Conservation (phyloP, 2,113 vertebrate species). For the Guaruba guarouba region DNA sequence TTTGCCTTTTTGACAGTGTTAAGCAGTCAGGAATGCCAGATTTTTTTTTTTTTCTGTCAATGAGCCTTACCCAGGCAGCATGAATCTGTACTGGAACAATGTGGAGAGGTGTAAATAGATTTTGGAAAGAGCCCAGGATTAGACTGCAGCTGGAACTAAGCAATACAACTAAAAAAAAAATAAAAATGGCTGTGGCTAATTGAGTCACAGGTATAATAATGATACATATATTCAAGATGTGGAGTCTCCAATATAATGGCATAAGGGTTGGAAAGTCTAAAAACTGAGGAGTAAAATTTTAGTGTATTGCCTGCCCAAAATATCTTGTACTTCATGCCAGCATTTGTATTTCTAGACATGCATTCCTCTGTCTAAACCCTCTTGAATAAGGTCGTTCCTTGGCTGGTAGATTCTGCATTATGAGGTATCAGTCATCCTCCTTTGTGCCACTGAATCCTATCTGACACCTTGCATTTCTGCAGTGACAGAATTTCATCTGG, state of each 20-base stretch:
- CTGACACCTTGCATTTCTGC: not conserved
- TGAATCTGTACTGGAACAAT: not conserved
- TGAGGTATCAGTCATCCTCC: not conserved
- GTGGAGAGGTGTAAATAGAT: not conserved
- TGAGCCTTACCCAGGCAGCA: not conserved
- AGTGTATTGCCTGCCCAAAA: not conserved
- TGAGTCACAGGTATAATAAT: not conserved
- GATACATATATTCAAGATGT: not conserved
- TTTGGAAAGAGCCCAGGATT: not conserved
- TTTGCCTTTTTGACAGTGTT: constrained; percentile 6
- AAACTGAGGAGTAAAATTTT: not conserved
- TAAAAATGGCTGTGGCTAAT: not conserved
- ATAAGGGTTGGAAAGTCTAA: not conserved
- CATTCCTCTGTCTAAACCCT: not conserved
- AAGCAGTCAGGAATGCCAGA: not conserved
- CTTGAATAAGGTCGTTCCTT: not conserved
- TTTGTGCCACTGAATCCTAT: not conserved
- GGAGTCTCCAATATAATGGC: not conserved
- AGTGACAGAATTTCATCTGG: not conserved
- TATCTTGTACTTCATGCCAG: not conserved
- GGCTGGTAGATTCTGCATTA: not conserved
- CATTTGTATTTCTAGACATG: not conserved
- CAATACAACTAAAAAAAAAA: not conserved
- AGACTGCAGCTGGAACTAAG: not conserved
- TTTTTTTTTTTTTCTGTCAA: not conserved